Conservation (phyloP, 2,797 vertebrate genomes). For the Coregonus sp. region DNA sequence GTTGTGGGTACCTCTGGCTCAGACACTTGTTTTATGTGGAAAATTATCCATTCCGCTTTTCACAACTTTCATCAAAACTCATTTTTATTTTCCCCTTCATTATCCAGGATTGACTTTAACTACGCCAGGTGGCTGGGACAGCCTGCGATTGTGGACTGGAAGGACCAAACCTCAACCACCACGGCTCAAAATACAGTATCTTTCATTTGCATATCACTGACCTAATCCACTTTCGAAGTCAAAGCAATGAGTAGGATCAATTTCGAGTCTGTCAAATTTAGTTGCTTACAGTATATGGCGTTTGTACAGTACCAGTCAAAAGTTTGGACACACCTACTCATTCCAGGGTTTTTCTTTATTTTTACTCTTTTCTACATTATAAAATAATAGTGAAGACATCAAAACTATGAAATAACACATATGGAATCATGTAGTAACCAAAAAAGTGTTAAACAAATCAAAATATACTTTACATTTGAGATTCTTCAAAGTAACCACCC, state of each 20-base stretch:
- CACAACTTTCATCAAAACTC: constrained; percentile 38
- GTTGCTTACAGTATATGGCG: background rate
- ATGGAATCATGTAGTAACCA: no score
- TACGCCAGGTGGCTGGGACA: constrained; percentile 12
- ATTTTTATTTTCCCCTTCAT: constrained; percentile 32
- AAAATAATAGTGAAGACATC: no score
- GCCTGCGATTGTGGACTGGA: background rate
- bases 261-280: background rate
- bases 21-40: constrained; percentile 35
- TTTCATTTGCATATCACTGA: background rate
- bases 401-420: no score
- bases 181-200: background rate
- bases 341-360: no score
- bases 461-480: no score
- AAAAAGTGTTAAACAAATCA: no score
- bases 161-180: constrained; percentile 4
- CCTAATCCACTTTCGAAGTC: background rate
- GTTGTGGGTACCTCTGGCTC: constrained; percentile 23
- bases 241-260: background rate
- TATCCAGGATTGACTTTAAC: constrained; percentile 33
- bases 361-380: no score
- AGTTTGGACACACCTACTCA: no score
- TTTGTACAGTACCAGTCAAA: no score
- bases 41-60: constrained; percentile 28
- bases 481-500: no score